Evolutionary conservation across 2,888 invertebrate genomes (phyloP).

Genomic region (Cenopis cana): DNA sequence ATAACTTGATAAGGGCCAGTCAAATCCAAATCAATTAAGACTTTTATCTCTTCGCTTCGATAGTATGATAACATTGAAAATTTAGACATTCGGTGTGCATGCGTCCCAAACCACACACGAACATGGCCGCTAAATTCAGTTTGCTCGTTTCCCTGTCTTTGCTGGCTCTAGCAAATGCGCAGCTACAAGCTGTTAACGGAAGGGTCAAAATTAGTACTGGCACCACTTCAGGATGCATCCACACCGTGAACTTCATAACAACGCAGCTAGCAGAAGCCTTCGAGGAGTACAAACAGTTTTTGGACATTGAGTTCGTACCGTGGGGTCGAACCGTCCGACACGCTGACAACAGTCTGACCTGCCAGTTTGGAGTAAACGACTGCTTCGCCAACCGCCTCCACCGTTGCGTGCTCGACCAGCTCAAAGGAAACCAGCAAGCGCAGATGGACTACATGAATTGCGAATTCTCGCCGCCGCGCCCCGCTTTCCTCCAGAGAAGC

Average conservation of each 20-base stretch:
- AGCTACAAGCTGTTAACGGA: slow-evolving; percentile 62
- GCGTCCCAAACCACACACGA: not conserved
- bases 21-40: slow-evolving; percentile 18
- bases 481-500: slow-evolving; percentile 57
- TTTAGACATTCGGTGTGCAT: not conserved
- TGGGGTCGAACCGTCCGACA: slow-evolving; percentile 72
- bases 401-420: slow-evolving; percentile 67
- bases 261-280: slow-evolving; percentile 62
- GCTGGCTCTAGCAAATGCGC: slow-evolving; percentile 38
- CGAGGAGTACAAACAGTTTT: slow-evolving; percentile 60
- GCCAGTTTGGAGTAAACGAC: slow-evolving; percentile 66
- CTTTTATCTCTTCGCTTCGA: slow-evolving; percentile 2
- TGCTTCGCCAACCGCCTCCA: slow-evolving; percentile 78
- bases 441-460: slow-evolving; percentile 73
- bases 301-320: slow-evolving; percentile 74
- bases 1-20: slow-evolving; percentile 11
- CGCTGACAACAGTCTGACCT: slow-evolving; percentile 57
- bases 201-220: slow-evolving; percentile 68
- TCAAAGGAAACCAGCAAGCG: slow-evolving; percentile 63
- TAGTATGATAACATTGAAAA: not conserved
- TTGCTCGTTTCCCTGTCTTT: slow-evolving; percentile 22
- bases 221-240: slow-evolving; percentile 69
- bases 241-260: slow-evolving; percentile 66
- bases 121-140: slow-evolving; percentile 25
- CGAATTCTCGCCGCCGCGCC: slow-evolving; percentile 65